Evolutionary conservation across 2,797 vertebrate genomes (phyloP).

Genomic region (Amphiprion clarkii): DNA sequence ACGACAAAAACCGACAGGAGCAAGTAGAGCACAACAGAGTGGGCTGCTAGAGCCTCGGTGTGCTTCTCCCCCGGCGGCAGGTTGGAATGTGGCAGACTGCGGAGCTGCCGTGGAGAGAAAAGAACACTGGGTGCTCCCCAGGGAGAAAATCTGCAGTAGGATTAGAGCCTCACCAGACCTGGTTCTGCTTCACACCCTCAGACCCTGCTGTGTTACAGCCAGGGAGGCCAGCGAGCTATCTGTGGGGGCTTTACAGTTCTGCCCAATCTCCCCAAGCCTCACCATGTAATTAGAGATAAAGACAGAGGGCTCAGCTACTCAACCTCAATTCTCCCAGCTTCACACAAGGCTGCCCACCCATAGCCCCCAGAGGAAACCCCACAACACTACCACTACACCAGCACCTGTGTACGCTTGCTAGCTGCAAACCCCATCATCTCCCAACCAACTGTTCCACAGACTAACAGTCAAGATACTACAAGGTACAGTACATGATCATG

Average conservation of each 20-base stretch:
- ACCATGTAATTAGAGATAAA: slow-evolving; percentile 84
- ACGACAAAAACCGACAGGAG: slow-evolving; percentile 78
- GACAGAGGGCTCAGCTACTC: slow-evolving; percentile 78
- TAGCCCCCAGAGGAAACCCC: slow-evolving; percentile 57
- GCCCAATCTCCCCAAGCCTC: slow-evolving; percentile 76
- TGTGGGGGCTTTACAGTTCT: slow-evolving; percentile 68
- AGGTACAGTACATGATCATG: slow-evolving; percentile 29
- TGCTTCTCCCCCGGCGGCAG: slow-evolving; percentile 71
- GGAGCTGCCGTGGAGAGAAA: slow-evolving; percentile 58
- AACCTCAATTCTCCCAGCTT: slow-evolving; percentile 79
- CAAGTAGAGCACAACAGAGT: slow-evolving; percentile 85
- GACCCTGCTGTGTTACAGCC: slow-evolving; percentile 61
- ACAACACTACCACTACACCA: slow-evolving; percentile 27
- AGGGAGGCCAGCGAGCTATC: slow-evolving; percentile 49
- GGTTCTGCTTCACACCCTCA: slow-evolving; percentile 78
- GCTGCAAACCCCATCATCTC: slow-evolving; percentile 38
- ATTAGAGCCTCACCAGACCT: slow-evolving; percentile 74
- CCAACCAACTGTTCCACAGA: slow-evolving; percentile 36
- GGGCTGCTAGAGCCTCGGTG: slow-evolving; percentile 68
- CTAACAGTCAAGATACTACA: slow-evolving; percentile 31
- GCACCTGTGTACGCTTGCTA: slow-evolving; percentile 39
- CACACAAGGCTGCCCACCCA: slow-evolving; percentile 74
- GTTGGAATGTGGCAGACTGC: slow-evolving; percentile 67
- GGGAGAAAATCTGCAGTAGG: slow-evolving; percentile 73
- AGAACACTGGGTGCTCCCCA: slow-evolving; percentile 63